These are phyloP conservation scores for Dorcus hopei DNA, from an alignment of 2,888 invertebrate species.

Conservation along the genomic window DNA sequence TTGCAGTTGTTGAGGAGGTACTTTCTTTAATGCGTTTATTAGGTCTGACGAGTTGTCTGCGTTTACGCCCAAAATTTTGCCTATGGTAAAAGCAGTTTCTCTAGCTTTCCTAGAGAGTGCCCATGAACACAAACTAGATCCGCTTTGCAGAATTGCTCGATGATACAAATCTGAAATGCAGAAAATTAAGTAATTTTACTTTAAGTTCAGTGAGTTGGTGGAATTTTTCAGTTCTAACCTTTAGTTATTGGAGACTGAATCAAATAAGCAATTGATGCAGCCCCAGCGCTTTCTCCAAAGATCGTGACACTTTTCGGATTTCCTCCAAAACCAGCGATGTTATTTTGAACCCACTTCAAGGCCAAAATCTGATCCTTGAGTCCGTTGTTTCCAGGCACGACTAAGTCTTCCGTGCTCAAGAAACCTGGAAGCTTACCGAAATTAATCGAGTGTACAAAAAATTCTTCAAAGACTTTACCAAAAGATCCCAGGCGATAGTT, in stretches of 20 bases:
- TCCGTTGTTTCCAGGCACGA: slow-evolving; percentile 8
- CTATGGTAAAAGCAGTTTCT: slow-evolving; percentile 22
- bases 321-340: slow-evolving; percentile 9
- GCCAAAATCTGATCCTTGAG: slow-evolving; percentile 9
- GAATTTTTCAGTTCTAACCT: neutral
- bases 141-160: slow-evolving; percentile 11
- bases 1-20: slow-evolving; percentile 14
- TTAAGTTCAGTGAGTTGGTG: neutral
- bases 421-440: neutral
- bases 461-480: slow-evolving; percentile 21
- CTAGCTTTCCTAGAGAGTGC: slow-evolving; percentile 20
- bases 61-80: neutral
- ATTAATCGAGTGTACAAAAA: neutral
- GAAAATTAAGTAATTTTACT: neutral
- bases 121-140: slow-evolving; percentile 8
- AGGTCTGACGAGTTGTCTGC: slow-evolving; percentile 11
- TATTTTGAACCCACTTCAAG: slow-evolving; percentile 8
- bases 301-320: slow-evolving; percentile 9
- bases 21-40: slow-evolving; percentile 22
- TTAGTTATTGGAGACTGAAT: slow-evolving; percentile 1
- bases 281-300: slow-evolving; percentile 12
- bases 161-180: slow-evolving; percentile 6
- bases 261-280: slow-evolving; percentile 9
- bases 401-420: slow-evolving; percentile 8
- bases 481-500: slow-evolving; percentile 39